Evolutionary conservation across 2,113 vertebrate species (phyloP).

Genomic region (Puntigrus tetrazona): DNA sequence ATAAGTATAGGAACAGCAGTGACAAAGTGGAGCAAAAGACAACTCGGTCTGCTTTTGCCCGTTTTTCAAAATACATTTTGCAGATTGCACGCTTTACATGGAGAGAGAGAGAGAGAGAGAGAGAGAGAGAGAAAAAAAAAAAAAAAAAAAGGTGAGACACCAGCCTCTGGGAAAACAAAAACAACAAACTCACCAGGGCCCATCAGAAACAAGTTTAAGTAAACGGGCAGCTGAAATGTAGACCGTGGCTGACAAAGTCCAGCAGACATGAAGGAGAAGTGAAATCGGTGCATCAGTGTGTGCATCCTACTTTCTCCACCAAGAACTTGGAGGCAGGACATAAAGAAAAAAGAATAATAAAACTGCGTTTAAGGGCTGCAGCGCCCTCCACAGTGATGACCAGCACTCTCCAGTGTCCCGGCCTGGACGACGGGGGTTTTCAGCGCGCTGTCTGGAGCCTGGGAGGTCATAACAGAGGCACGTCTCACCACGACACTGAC

Average conservation of each 20-base stretch:
- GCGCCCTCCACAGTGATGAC: slow-evolving; percentile 4
- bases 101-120: no score
- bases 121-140: no score
- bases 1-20: slow-evolving; percentile 56
- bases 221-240: slow-evolving; percentile 18
- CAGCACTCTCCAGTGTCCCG: slow-evolving; percentile 5
- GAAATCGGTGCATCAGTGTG: slow-evolving; percentile 18
- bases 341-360: not conserved
- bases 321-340: not conserved
- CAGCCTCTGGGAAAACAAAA: not conserved
- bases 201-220: not conserved
- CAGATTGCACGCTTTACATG: slow-evolving; percentile 45
- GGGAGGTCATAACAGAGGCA: slow-evolving; percentile 29
- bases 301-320: slow-evolving; percentile 6
- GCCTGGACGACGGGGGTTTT: not conserved
- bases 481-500: slow-evolving; percentile 39
- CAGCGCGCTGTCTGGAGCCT: slow-evolving; percentile 13
- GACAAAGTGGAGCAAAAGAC: slow-evolving; percentile 46
- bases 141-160: not conserved
- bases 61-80: slow-evolving; percentile 46
- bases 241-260: slow-evolving; percentile 3
- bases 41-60: slow-evolving; percentile 34
- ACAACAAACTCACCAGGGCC: not conserved
- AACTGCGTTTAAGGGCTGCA: not conserved
- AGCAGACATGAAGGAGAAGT: slow-evolving; percentile 6